Conservation (phyloP, 2,888 invertebrate species). For the Drosophila prolongata region DNA sequence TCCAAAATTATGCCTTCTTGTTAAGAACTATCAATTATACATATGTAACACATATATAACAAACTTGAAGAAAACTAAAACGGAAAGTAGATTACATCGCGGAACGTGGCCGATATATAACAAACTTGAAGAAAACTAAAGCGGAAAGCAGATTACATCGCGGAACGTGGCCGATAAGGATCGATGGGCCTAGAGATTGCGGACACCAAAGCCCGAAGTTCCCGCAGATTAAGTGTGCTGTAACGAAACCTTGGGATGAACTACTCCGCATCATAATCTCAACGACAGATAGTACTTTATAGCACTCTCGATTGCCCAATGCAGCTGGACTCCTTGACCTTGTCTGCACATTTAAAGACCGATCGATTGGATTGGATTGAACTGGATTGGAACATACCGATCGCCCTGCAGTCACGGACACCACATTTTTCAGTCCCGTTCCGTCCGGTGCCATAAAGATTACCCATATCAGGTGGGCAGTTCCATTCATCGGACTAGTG, state of each 20-base stretch:
- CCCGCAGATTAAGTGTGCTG: constrained; percentile 10
- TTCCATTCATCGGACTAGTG: constrained; percentile 85
- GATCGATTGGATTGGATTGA: not conserved
- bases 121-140: constrained; percentile 15
- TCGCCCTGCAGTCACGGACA: constrained; percentile 16
- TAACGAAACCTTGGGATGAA: constrained; percentile 11
- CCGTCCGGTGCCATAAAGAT: constrained; percentile 36
- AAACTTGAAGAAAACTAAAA: constrained; percentile 15
- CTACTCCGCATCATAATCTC: not conserved
- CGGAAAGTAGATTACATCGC: constrained; percentile 20
- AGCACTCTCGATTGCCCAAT: constrained; percentile 7
- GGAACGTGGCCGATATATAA: constrained; percentile 4
- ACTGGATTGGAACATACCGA: not conserved
- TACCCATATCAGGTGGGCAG: constrained; percentile 4
- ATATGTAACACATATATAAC: not conserved
- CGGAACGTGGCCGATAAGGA: constrained; percentile 14
- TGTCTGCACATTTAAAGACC: constrained; percentile 2
- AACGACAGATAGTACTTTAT: constrained; percentile 10
- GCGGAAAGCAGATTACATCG: constrained; percentile 22
- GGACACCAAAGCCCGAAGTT: not conserved
- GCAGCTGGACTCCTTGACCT: constrained; percentile 18
- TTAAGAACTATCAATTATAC: constrained; percentile 1
- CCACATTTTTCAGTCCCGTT: constrained; percentile 7
- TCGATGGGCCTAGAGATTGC: constrained; percentile 6
- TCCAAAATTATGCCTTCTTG: constrained; percentile 17